These are phyloP conservation scores for Poeciliopsis turrubarensis DNA, from an alignment of 2,113 vertebrate species.

Conservation along the genomic window DNA sequence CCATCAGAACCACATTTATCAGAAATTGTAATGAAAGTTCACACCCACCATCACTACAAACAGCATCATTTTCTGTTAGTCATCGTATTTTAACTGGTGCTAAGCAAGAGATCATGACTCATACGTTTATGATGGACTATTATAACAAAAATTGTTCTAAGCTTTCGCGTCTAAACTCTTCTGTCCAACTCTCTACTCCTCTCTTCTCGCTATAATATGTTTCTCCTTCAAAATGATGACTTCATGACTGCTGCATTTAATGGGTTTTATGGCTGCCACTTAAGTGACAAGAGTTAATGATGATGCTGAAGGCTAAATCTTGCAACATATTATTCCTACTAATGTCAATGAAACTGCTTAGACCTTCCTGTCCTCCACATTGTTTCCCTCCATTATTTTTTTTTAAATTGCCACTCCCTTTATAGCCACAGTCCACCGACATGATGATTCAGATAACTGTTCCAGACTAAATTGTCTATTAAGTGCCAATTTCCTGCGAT, in stretches of 20 bases:
- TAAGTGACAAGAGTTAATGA: conserved; percentile 41
- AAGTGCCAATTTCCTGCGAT: not conserved
- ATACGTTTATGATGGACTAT: conserved; percentile 12
- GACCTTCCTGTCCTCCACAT: not conserved
- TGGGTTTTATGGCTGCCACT: conserved; percentile 22
- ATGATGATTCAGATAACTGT: not conserved
- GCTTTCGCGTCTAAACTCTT: not conserved
- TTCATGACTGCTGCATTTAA: conserved; percentile 34
- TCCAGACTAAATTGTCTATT: not conserved
- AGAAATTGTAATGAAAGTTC: conserved; percentile 6
- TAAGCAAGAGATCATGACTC: conserved; percentile 1
- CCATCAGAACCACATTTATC: conserved; percentile 1
- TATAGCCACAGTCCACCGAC: not conserved
- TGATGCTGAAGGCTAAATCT: conserved; percentile 8
- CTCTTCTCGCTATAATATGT: not conserved
- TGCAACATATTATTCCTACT: conserved; percentile 7
- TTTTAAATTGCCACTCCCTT: not conserved
- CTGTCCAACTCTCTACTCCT: not conserved
- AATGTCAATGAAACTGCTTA: conserved; percentile 12
- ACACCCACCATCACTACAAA: conserved; percentile 4
- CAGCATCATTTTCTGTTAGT: conserved; percentile 25
- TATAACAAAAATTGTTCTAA: conserved; percentile 6
- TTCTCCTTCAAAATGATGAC: not conserved
- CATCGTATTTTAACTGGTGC: conserved; percentile 13
- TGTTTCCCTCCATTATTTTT: not conserved